These are phyloP conservation scores for Amblyopsis rosae DNA, from an alignment of 2,113 vertebrate species.

Conservation along the genomic window DNA sequence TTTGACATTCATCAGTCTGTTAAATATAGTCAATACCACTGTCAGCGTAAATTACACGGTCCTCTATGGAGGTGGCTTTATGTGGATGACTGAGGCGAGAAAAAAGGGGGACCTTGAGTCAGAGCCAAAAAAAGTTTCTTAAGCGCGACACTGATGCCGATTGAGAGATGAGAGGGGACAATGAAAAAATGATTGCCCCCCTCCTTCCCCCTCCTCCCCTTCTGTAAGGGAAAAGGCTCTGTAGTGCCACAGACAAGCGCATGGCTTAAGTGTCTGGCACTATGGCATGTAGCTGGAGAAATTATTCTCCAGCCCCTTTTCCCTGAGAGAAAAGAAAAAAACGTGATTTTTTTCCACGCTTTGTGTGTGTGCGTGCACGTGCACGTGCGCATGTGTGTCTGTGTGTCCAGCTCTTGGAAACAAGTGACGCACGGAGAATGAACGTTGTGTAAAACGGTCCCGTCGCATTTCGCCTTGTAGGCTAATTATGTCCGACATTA, in stretches of 20 bases:
- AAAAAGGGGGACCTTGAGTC: conserved; percentile 41
- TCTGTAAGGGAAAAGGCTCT: conserved; percentile 49
- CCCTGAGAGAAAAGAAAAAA: conserved; percentile 19
- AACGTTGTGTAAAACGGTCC: conserved; percentile 23
- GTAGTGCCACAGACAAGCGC: conserved; percentile 46
- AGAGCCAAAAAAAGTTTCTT: conserved; percentile 45
- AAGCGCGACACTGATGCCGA: conserved; percentile 42
- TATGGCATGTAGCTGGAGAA: conserved; percentile 67
- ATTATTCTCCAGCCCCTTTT: conserved; percentile 37
- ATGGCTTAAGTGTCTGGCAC: conserved; percentile 56
- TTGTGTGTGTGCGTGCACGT: too few species aligned
- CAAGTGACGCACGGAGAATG: conserved; percentile 36
- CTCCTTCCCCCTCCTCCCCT: conserved; percentile 32
- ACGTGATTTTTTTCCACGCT: conserved; percentile 25
- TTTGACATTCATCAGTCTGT: conserved; percentile 63
- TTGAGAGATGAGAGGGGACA: conserved; percentile 43
- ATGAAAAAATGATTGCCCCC: conserved; percentile 47
- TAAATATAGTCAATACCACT: conserved; percentile 61
- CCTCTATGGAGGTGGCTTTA: conserved; percentile 29
- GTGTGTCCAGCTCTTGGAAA: not conserved
- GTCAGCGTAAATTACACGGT: conserved; percentile 47
- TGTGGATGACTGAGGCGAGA: conserved; percentile 18
- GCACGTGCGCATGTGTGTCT: too few species aligned
- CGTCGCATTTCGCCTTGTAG: too few species aligned
- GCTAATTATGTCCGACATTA: too few species aligned